Evolutionary conservation across 2,888 invertebrate genomes (phyloP).

Genomic region (Caenorhabditis macrosperma): DNA sequence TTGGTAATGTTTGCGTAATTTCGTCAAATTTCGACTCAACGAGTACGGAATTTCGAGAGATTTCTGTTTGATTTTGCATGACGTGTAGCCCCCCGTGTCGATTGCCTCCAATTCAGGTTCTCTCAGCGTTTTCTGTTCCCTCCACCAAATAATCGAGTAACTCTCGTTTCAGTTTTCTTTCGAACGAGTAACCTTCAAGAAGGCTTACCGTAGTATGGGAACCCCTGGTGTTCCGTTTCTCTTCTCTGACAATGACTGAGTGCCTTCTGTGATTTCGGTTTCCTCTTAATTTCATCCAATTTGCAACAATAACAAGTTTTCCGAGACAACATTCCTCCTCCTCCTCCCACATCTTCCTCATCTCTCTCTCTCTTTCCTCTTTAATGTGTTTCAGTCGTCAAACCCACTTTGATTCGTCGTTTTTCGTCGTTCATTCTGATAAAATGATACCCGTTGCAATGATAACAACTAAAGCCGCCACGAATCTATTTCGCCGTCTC

Average conservation of each 20-base stretch:
- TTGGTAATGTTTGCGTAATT: neutral
- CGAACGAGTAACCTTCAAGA: too few relatives aligned
- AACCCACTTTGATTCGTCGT: neutral
- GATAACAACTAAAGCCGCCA: neutral
- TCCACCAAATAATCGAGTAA: too few relatives aligned
- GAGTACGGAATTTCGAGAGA: neutral
- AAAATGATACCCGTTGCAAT: neutral
- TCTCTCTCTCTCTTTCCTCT: neutral
- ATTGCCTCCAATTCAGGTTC: neutral
- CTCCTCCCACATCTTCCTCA: neutral
- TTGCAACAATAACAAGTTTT: slow-evolving; percentile 22
- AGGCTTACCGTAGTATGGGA: too few relatives aligned
- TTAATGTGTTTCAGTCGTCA: neutral
- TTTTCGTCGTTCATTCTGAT: neutral
- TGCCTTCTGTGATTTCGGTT: neutral
- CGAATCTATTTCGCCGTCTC: too few relatives aligned
- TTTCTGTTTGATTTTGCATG: slow-evolving; percentile 1
- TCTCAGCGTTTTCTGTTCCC: neutral
- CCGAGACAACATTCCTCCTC: slow-evolving; percentile 3
- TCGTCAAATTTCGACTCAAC: neutral
- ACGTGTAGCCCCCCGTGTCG: neutral
- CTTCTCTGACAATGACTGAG: neutral
- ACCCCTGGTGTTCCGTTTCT: neutral
- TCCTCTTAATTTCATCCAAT: slow-evolving; percentile 10
- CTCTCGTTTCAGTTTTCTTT: too few relatives aligned